phyloP scores from a whole-genome alignment of 2,797 vertebrate genomes.

The Discoglossus pictus region DNA sequence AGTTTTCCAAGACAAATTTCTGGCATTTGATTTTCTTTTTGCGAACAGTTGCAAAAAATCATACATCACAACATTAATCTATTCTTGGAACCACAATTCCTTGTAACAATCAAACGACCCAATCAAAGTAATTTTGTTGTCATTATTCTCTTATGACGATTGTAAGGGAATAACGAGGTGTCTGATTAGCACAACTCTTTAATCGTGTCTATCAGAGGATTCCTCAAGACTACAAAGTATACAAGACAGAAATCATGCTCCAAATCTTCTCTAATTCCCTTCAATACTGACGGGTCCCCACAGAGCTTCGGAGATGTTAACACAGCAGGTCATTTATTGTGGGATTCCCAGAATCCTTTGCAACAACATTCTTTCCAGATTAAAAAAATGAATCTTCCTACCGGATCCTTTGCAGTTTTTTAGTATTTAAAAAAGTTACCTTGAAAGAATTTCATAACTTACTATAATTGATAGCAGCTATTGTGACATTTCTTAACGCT shows the following conservation, averaged over 20 bases:
- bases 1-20: no score
- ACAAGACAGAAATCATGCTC: not conserved
- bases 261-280: not conserved
- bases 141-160: conserved; percentile 8
- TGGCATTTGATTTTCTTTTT: no score
- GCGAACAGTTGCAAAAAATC: no score
- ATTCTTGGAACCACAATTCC: conserved; percentile 8
- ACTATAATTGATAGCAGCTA: no score
- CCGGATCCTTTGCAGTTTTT: no score
- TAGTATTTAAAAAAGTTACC: no score
- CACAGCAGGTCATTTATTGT: conserved; percentile 2
- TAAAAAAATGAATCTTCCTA: no score
- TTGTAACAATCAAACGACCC: conserved; percentile 4
- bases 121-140: conserved; percentile 16
- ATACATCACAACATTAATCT: no score
- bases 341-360: not conserved
- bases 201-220: not conserved
- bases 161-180: not conserved
- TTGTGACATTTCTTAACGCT: no score
- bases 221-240: not conserved
- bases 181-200: conserved; percentile 10
- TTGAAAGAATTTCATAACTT: no score
- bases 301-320: not conserved
- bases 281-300: not conserved
- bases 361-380: not conserved